phyloP scores from a whole-genome alignment of 2,113 vertebrate species.

The Oxyura jamaicensis region DNA sequence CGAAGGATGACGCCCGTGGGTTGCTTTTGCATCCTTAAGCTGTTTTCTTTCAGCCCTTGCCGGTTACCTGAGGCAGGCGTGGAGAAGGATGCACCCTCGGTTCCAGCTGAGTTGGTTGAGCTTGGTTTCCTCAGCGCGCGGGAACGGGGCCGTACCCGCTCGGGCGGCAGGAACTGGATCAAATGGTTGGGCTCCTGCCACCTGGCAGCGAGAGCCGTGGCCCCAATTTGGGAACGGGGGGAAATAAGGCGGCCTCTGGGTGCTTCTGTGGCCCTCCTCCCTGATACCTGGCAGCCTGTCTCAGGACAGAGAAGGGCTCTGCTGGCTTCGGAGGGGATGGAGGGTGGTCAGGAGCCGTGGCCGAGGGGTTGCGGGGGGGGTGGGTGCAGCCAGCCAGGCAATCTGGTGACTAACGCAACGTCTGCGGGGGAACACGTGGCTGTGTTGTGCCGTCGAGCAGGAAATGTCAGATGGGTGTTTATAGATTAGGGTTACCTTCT shows the following conservation, averaged over 20 bases:
- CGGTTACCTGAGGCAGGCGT: neutral
- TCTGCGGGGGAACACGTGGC: neutral
- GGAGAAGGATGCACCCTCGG: neutral
- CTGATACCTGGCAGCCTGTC: neutral
- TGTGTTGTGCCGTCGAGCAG: constrained; percentile 41
- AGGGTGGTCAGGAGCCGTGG: neutral
- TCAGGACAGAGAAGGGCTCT: accelerated
- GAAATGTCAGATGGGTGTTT: constrained; percentile 36
- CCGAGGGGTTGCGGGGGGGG: neutral
- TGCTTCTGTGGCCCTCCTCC: neutral
- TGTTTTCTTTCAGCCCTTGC: neutral
- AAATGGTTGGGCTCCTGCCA: neutral
- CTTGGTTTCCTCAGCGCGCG: neutral
- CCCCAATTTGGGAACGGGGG: neutral
- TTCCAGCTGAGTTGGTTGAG: neutral
- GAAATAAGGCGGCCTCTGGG: neutral
- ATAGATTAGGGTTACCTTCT: constrained; percentile 1
- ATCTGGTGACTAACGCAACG: neutral
- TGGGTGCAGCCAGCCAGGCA: neutral
- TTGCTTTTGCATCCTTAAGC: neutral
- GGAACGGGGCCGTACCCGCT: neutral
- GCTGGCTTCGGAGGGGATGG: neutral
- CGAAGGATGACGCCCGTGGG: neutral
- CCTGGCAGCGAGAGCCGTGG: neutral
- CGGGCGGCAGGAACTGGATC: neutral